Conservation (phyloP, 1,140 invertebrate species). For the Melipona quadrifasciata region DNA sequence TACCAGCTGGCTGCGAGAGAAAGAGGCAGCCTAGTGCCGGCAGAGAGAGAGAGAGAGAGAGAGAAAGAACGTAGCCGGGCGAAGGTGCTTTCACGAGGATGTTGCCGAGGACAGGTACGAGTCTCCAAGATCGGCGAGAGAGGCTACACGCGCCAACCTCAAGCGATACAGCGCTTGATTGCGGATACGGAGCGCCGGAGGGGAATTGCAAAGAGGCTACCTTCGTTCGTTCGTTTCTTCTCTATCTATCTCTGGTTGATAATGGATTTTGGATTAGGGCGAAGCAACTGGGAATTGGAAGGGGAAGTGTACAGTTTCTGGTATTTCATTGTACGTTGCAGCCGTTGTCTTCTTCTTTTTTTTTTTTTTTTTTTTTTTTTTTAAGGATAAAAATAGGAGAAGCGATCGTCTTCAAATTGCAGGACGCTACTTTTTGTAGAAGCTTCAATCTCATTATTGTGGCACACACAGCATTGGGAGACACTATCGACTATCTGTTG, state of each 20-base stretch:
- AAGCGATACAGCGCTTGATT: constrained; percentile 34
- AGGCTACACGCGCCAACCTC: constrained; percentile 51
- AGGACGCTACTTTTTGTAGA: too few species aligned
- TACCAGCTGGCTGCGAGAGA: constrained; percentile 43
- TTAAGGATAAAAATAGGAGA: too few species aligned
- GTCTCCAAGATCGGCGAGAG: constrained; percentile 52
- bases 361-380: too few species aligned
- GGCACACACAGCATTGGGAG: too few species aligned
- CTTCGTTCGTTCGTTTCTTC: constrained; percentile 54
- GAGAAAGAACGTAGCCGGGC: constrained; percentile 49
- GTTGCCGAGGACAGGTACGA: constrained; percentile 69
- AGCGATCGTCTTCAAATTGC: too few species aligned
- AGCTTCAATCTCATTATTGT: too few species aligned
- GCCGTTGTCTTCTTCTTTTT: too few species aligned
- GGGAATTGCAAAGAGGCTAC: constrained; percentile 70
- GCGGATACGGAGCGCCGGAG: constrained; percentile 72
- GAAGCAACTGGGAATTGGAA: neutral
- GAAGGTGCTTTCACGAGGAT: constrained; percentile 68
- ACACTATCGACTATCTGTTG: too few species aligned
- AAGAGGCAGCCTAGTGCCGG: constrained; percentile 54
- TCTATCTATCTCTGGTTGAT: neutral
- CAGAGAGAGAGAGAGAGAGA: neutral
- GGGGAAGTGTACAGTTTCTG: neutral
- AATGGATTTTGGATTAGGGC: neutral
- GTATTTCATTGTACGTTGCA: too few species aligned